Percentiles rank a stretch among this genome's conserved stretches.
These are phyloP conservation scores for Crax fasciolata DNA, from an alignment of 2,797 vertebrate genomes.

Conservation along the genomic window DNA sequence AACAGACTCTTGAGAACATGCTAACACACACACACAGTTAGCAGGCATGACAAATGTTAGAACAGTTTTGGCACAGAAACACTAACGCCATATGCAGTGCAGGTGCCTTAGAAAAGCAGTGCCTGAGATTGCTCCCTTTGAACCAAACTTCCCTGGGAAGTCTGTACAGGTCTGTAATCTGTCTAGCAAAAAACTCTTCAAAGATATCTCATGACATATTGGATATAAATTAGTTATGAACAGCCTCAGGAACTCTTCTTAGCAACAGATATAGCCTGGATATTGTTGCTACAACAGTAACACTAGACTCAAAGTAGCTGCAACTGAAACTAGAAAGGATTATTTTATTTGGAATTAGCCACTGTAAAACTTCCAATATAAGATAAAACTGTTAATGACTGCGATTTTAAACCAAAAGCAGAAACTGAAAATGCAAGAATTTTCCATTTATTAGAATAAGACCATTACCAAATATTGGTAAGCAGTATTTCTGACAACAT, in stretches of 20 bases:
- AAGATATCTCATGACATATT: background rate
- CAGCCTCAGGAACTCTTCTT: background rate
- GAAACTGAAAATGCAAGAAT: background rate
- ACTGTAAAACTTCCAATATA: background rate
- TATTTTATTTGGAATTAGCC: constrained; percentile 7
- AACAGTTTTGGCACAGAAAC: background rate
- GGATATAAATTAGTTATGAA: background rate
- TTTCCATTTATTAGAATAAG: background rate
- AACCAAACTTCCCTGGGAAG: background rate
- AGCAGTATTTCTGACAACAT: background rate
- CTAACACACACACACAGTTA: background rate
- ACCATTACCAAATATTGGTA: background rate
- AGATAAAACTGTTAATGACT: background rate
- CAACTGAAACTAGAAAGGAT: constrained; percentile 7
- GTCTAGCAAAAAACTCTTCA: background rate
- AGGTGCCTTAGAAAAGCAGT: background rate
- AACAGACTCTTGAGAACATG: background rate
- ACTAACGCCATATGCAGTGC: background rate
- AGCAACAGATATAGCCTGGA: constrained; percentile 7
- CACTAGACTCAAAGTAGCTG: background rate
- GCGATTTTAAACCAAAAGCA: background rate
- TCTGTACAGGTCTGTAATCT: background rate
- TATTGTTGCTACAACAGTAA: constrained; percentile 25
- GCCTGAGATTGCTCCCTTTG: background rate
- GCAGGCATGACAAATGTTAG: background rate